Conservation (phyloP, 2,113 vertebrate genomes). For the Oryzias curvinotus region DNA sequence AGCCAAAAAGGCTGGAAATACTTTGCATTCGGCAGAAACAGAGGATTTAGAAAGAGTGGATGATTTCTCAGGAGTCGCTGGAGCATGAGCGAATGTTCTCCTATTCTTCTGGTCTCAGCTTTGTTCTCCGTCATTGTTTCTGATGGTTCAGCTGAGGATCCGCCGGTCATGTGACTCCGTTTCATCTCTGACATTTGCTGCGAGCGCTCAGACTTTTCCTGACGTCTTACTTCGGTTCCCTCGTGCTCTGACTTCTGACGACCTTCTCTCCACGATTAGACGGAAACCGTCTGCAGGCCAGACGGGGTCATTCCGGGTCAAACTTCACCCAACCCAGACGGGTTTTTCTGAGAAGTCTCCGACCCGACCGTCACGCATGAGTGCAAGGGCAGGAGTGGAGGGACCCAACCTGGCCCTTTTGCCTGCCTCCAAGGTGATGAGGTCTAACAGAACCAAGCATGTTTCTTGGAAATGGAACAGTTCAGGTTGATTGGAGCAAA, state of each 20-base stretch:
- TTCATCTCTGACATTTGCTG: conserved; percentile 3
- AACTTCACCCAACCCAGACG: not conserved
- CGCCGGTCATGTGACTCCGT: conserved; percentile 20
- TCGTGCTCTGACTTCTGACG: not conserved
- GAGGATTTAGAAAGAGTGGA: no score
- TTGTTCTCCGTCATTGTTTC: not conserved
- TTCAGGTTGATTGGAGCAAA: no score
- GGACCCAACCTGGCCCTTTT: no score
- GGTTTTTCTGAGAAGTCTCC: not conserved
- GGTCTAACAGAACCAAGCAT: no score
- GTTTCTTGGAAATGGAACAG: no score
- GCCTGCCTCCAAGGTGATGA: no score
- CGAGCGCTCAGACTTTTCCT: not conserved
- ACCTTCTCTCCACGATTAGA: not conserved
- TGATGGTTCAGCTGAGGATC: not conserved
- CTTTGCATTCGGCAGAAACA: no score
- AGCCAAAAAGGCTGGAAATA: no score
- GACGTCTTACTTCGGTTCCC: not conserved
- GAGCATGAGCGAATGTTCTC: no score
- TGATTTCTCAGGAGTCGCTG: no score
- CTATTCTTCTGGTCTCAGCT: not conserved
- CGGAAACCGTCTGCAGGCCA: not conserved
- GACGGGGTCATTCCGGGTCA: not conserved
- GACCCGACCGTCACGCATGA: not conserved
- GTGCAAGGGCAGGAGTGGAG: no score